phyloP scores from a whole-genome alignment of 1,140 invertebrate genomes.

The Schlechtendalia chinensis region DNA sequence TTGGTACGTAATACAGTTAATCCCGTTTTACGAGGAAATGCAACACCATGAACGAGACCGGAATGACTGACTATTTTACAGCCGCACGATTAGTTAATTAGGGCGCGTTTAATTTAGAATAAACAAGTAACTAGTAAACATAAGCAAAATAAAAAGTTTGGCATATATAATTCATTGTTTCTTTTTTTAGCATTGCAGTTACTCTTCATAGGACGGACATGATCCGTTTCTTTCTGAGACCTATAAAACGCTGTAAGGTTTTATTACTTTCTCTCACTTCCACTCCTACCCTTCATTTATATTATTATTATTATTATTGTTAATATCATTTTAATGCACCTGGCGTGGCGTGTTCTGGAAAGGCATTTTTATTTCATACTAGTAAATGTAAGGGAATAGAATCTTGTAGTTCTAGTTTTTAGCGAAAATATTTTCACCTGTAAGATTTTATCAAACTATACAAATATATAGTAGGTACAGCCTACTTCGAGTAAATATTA shows the following conservation, averaged over 20 bases:
- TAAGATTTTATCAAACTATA: background rate
- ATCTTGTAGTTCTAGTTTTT: slow-evolving; percentile 9
- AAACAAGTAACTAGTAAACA: background rate
- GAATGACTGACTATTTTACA: too few relatives aligned
- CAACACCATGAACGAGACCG: too few relatives aligned
- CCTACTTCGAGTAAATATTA: too few relatives aligned
- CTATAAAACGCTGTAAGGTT: slow-evolving; percentile 38
- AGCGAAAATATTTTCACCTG: slow-evolving; percentile 8
- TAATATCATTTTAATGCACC: slow-evolving; percentile 36
- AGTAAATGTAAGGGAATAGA: slow-evolving; percentile 22
- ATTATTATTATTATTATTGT: slow-evolving; percentile 37
- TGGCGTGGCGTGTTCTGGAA: slow-evolving; percentile 39
- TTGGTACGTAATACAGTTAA: too few relatives aligned
- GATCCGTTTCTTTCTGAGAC: background rate
- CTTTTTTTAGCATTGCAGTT: slow-evolving; percentile 11
- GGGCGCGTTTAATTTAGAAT: background rate
- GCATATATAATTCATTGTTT: background rate
- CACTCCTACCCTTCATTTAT: background rate
- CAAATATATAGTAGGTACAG: background rate
- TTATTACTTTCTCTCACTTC: background rate
- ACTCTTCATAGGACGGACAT: background rate
- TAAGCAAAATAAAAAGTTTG: background rate
- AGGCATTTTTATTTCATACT: slow-evolving; percentile 30
- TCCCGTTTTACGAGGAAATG: too few relatives aligned
- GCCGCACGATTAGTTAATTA: background rate